Conservation (phyloP, 2,888 invertebrate genomes). For the Mesochorus sp. region DNA sequence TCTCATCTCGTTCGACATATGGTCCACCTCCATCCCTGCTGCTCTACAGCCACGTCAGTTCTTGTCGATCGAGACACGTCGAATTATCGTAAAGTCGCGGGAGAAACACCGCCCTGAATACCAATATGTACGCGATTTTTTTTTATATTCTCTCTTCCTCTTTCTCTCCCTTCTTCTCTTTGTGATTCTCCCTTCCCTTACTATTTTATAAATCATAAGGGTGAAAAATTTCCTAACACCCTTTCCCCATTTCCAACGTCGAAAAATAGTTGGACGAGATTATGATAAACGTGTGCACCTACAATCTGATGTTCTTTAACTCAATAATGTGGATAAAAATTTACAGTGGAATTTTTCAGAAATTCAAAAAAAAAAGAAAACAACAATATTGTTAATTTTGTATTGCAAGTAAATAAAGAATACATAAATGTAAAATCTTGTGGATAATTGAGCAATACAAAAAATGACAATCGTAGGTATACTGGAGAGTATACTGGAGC, state of each 20-base stretch:
- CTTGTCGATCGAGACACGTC: conserved; percentile 48
- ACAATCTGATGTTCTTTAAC: conserved; percentile 32
- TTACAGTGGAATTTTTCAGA: not conserved
- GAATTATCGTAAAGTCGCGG: conserved; percentile 56
- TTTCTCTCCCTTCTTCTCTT: not conserved
- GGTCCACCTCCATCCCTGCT: not conserved
- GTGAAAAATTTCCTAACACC: conserved; percentile 25
- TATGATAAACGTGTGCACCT: conserved; percentile 34
- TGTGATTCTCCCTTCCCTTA: no score
- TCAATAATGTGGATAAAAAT: not conserved
- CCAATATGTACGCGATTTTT: conserved; percentile 56
- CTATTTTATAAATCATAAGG: conserved; percentile 42
- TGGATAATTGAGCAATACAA: no score
- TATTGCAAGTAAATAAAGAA: no score
- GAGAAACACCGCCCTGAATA: conserved; percentile 53
- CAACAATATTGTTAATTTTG: no score
- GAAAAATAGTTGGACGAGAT: conserved; percentile 38
- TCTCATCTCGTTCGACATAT: conserved; percentile 17
- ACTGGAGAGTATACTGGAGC: no score
- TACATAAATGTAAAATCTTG: no score
- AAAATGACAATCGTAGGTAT: no score
- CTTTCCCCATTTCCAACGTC: not conserved
- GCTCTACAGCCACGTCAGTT: not conserved
- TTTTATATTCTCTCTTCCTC: not conserved
- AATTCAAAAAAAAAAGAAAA: not conserved